These are phyloP conservation scores for Ptychoptera contaminata DNA, from an alignment of 2,888 invertebrate species.

Conservation along the genomic window DNA sequence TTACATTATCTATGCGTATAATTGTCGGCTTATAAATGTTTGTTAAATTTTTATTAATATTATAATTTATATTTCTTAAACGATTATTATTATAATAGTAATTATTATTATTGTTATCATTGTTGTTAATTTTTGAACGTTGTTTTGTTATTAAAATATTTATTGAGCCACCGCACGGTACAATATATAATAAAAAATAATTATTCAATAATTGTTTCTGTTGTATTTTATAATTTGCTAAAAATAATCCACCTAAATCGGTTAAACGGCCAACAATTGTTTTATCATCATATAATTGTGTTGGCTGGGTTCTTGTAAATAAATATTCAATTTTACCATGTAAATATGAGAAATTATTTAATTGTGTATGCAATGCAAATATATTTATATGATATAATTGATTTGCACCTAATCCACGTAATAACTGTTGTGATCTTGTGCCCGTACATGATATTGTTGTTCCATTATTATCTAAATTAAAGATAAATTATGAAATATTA, in stretches of 20 bases:
- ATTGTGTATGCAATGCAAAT: conserved; percentile 26
- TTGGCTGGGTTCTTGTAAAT: conserved; percentile 28
- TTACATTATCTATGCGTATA: conserved; percentile 25
- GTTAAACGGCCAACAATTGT: conserved; percentile 34
- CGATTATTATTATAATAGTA: no score
- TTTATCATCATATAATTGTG: conserved; percentile 32
- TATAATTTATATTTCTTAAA: no score
- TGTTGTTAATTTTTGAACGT: conserved; percentile 21
- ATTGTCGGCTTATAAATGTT: conserved; percentile 34
- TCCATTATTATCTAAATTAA: conserved; percentile 9
- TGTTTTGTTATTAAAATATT: conserved; percentile 32
- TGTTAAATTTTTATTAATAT: conserved; percentile 1
- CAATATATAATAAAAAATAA: conserved; percentile 29
- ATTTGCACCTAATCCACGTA: conserved; percentile 22
- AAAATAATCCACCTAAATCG: conserved; percentile 34
- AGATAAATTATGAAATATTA: conserved; percentile 7
- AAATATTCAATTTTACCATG: conserved; percentile 21
- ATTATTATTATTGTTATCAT: no score
- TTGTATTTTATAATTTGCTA: conserved; percentile 38
- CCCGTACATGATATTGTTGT: conserved; percentile 28
- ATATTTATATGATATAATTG: conserved; percentile 26
- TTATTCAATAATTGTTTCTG: not conserved
- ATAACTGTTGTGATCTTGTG: conserved; percentile 22
- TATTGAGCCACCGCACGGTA: conserved; percentile 39
- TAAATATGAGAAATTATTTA: conserved; percentile 25